phyloP scores from a whole-genome alignment of 2,888 invertebrate genomes.

The Dusona sp. region DNA sequence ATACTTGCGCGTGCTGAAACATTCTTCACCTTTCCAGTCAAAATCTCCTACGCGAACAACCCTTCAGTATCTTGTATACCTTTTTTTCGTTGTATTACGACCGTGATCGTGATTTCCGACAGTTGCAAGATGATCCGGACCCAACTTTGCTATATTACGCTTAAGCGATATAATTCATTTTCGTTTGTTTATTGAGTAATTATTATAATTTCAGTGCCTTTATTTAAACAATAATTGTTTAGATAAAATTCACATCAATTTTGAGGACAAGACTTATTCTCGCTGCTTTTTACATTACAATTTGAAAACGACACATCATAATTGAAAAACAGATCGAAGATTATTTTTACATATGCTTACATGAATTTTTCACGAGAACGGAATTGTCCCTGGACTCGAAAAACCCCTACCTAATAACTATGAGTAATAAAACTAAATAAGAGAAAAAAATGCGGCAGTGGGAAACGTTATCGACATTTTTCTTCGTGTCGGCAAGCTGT shows the following conservation, averaged over 20 bases:
- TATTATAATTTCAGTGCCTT: background rate
- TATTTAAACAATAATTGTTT: background rate
- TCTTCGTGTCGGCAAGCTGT: conserved; percentile 6
- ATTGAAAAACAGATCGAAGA: background rate
- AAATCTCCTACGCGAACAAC: conserved; percentile 26
- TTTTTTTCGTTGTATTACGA: conserved; percentile 16
- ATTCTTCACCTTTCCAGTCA: conserved; percentile 53
- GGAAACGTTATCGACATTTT: conserved; percentile 39
- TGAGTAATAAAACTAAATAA: conserved; percentile 13
- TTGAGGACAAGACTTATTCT: background rate
- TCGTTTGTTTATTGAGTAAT: background rate
- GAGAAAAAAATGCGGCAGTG: background rate
- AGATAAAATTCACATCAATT: background rate
- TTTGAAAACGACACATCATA: background rate
- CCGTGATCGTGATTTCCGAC: conserved; percentile 33
- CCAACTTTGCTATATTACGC: background rate
- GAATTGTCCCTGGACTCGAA: background rate
- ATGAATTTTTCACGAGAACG: background rate
- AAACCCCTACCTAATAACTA: conserved; percentile 20
- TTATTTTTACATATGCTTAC: no score
- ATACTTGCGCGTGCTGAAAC: conserved; percentile 42
- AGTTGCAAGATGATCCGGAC: conserved; percentile 3
- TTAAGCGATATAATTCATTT: background rate
- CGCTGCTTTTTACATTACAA: background rate
- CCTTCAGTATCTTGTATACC: conserved; percentile 8